Conservation (phyloP, 2,888 invertebrate genomes). For the Drosophila rellima region DNA sequence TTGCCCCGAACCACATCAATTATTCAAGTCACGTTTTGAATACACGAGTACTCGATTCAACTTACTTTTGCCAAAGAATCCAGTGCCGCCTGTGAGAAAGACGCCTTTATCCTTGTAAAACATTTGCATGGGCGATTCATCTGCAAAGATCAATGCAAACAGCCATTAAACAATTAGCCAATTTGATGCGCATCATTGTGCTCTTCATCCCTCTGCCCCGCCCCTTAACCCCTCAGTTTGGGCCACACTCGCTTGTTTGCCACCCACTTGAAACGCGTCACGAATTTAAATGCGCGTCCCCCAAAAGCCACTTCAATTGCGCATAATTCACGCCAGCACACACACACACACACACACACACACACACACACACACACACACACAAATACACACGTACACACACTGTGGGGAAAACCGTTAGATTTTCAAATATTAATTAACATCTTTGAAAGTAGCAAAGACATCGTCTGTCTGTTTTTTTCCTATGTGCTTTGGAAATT, state of each 20-base stretch:
- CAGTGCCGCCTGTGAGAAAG: conserved; percentile 89
- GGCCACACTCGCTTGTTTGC: conserved; percentile 64
- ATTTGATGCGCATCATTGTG: conserved; percentile 79
- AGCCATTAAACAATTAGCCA: conserved; percentile 79
- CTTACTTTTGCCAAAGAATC: conserved; percentile 86
- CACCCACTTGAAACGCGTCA: conserved; percentile 76
- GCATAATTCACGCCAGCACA: conserved; percentile 76
- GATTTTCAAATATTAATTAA: no score
- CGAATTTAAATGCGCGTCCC: conserved; percentile 77
- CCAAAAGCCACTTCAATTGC: conserved; percentile 79
- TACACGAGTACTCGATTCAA: conserved; percentile 16
- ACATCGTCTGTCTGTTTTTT: no score
- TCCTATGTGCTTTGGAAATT: no score
- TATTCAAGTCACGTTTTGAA: conserved; percentile 61
- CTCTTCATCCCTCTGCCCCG: neutral
- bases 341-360: conserved; percentile 30
- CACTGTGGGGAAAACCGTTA: neutral
- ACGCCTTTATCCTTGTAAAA: conserved; percentile 89
- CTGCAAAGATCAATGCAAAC: conserved; percentile 80
- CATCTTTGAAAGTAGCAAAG: no score
- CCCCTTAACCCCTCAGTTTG: neutral
- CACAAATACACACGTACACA: conserved; percentile 18
- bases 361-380: conserved; percentile 26
- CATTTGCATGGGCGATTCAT: conserved; percentile 86
- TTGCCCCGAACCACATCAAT: conserved; percentile 1